Evolutionary conservation across 2,113 vertebrate genomes (phyloP).

Genomic region (Pseudopipra pipra): DNA sequence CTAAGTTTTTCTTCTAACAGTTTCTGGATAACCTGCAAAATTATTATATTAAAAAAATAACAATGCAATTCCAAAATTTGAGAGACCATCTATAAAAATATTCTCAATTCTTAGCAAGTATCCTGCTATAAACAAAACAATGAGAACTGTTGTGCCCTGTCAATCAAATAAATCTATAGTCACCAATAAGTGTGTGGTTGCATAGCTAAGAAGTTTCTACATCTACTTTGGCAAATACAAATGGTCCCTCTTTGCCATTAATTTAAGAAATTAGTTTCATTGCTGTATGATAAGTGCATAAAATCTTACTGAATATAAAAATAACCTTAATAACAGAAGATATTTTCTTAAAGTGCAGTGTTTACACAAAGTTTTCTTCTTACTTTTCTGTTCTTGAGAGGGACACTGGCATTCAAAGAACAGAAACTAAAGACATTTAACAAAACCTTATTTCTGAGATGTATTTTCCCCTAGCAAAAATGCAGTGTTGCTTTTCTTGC

Average conservation of each 20-base stretch:
- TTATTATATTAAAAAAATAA: neutral
- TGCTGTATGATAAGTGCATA: neutral
- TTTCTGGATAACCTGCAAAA: conserved; percentile 86
- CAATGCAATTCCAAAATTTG: neutral
- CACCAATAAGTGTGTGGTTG: neutral
- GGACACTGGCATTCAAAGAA: neutral
- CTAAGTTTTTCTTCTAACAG: conserved; percentile 88
- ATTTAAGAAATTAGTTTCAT: neutral
- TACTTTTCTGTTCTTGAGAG: neutral
- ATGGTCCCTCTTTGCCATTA: neutral
- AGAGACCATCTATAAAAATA: neutral
- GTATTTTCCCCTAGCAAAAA: neutral
- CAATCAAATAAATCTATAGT: neutral
- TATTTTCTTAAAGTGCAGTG: neutral
- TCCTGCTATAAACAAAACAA: neutral
- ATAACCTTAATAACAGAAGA: neutral
- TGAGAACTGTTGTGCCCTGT: neutral
- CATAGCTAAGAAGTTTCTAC: neutral
- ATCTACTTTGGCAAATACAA: neutral
- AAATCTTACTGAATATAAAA: neutral
- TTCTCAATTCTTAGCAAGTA: neutral
- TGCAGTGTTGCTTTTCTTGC: neutral
- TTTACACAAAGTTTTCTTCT: neutral
- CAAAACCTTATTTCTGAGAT: neutral
- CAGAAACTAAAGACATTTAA: neutral